Percentiles rank a stretch among this genome's conserved stretches.
phyloP scores from a whole-genome alignment of 2,113 vertebrate genomes.

The Picathartes gymnocephalus region DNA sequence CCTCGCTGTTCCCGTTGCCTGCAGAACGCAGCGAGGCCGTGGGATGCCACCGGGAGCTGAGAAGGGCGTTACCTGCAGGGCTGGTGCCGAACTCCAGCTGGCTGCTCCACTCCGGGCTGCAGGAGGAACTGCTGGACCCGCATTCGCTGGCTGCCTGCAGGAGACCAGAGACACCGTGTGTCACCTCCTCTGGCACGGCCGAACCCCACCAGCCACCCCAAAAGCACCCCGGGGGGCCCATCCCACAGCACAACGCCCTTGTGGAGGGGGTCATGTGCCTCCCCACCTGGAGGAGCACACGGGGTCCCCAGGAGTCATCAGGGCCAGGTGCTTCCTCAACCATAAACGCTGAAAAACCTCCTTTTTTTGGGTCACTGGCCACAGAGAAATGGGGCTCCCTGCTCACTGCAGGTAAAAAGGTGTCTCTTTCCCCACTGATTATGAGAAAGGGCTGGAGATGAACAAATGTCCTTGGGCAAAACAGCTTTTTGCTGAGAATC shows the following conservation, averaged over 20 bases:
- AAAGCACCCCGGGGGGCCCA: accelerated
- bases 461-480: neutral
- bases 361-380: neutral
- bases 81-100: conserved; percentile 85
- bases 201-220: neutral
- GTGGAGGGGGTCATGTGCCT: accelerated
- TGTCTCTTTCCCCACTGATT: neutral
- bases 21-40: neutral
- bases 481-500: neutral
- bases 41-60: accelerated
- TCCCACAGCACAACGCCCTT: accelerated
- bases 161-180: neutral
- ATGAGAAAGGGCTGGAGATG: neutral
- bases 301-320: accelerated
- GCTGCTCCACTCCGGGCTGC: conserved; percentile 94
- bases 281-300: accelerated
- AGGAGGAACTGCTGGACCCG: conserved; percentile 87
- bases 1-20: neutral
- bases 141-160: conserved; percentile 86
- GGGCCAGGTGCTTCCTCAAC: neutral
- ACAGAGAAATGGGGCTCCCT: neutral
- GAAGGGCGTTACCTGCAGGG: conserved; percentile 76
- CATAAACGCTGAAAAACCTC: neutral
- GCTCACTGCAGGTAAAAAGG: neutral
- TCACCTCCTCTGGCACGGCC: neutral